Evolutionary conservation across 1,140 invertebrate genomes (phyloP).

Genomic region (Drosophila setifemur): DNA sequence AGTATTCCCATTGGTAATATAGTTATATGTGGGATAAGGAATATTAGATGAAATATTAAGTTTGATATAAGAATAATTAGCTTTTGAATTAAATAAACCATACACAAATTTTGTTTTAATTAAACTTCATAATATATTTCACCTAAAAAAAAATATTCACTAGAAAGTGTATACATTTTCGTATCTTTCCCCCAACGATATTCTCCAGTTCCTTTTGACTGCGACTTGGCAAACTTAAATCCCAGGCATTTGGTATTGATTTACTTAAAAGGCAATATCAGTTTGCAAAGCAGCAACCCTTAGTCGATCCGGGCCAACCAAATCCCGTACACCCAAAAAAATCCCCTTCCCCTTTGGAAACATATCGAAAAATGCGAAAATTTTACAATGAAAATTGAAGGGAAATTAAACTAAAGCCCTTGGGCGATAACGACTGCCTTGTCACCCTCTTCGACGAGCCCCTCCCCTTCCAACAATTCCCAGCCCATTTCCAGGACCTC

Average conservation of each 20-base stretch:
- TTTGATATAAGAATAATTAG: no score
- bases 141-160: background rate
- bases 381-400: conserved; percentile 78
- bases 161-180: conserved; percentile 4
- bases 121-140: background rate
- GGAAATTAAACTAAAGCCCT: conserved; percentile 78
- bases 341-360: conserved; percentile 2
- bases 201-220: conserved; percentile 1
- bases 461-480: background rate
- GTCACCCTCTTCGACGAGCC: background rate
- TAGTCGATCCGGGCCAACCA: conserved; percentile 5
- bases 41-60: no score
- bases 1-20: no score
- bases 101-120: no score
- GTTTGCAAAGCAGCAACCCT: conserved; percentile 55
- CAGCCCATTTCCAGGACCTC: no score
- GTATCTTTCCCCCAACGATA: background rate
- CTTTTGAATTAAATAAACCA: no score
- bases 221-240: conserved; percentile 71
- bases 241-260: conserved; percentile 75
- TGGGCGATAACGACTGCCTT: conserved; percentile 64
- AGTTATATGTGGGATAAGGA: no score
- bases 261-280: conserved; percentile 80
- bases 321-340: background rate
- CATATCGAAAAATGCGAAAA: conserved; percentile 77